Evolutionary conservation across 2,113 vertebrate species (phyloP), one percentile per base, ranked within the genome.

Genomic region (Poecilia latipinna): DNA sequence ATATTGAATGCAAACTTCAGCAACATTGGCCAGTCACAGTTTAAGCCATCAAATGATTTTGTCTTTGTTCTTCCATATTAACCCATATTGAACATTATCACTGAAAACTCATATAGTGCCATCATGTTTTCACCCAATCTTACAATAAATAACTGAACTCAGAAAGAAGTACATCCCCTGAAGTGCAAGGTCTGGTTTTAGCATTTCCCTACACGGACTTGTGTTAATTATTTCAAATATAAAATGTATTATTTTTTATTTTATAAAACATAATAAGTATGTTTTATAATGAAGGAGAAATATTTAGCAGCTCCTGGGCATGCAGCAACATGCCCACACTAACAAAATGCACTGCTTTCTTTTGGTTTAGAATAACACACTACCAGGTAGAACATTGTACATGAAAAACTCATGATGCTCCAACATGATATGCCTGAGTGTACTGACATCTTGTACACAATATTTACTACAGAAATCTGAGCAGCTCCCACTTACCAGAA

Each of bases 401-500:
- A 51, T 4, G 11, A 35, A 32, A 6, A 48, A 54, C 35, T 37
- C 35, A 37, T 35, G 33, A 17, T 0, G 3, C 26, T 57, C 1
- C 29, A 17, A 5, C 71, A n/a, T 24, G 1, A 3, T 32, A 60
- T 22, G 35, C 12, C 1, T 26, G 54, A 28, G 7, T 15, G 15
- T 13, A 6, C n/a, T 61, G 12, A 35, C 48, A 29, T 26, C 51
- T 32, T 33, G 5, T 57, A 24, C 51, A 57, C 51, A 1, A 33
- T 8, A 29, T 5, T 22, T 31, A n/a, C 28, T 12, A 17, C 39
- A 39, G 70, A 64, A 64, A 70, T 29, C 42, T 29, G 31, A 60
- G 29, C 26, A 22, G 1, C 32, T 0, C 63, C 37, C 32, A 89
- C 97, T 96, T 87, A 99, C 98, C 96, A 99, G 83, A 61, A 98